A percentile compares a stretch with the other conserved stretches of the same genome.
phyloP scores from a whole-genome alignment of 2,113 vertebrate species.

The Garra rufa region DNA sequence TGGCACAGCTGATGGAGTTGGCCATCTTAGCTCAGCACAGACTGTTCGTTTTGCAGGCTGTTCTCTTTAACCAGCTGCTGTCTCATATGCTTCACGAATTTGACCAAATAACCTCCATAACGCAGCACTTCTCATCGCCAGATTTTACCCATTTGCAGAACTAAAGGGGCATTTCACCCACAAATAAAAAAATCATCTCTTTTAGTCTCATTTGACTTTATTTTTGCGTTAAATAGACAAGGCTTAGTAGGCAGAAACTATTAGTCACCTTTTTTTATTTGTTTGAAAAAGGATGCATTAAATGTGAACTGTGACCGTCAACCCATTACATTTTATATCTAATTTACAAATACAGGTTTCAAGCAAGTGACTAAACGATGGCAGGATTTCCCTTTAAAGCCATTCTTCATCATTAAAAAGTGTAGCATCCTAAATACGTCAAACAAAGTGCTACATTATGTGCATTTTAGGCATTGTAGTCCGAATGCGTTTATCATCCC shows the following conservation, averaged over 20 bases:
- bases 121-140: not conserved
- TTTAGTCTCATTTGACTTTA: not conserved
- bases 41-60: not conserved
- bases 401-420: not conserved
- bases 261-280: not conserved
- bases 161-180: not conserved
- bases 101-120: not conserved
- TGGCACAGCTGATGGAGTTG: conserved; percentile 22
- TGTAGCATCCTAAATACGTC: not conserved
- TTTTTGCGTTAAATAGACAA: not conserved
- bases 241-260: not conserved
- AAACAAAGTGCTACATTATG: not conserved
- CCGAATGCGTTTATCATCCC: not conserved
- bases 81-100: not conserved
- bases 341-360: not conserved
- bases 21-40: conserved; percentile 14
- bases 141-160: not conserved
- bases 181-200: no score
- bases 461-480: not conserved
- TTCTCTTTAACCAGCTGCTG: conserved; percentile 7
- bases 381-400: not conserved
- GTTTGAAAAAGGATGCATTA: not conserved
- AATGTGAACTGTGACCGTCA: not conserved
- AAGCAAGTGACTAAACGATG: not conserved
- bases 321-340: not conserved